Conservation (phyloP, 2,797 vertebrate genomes). For the Premnoplex brunnescens region DNA sequence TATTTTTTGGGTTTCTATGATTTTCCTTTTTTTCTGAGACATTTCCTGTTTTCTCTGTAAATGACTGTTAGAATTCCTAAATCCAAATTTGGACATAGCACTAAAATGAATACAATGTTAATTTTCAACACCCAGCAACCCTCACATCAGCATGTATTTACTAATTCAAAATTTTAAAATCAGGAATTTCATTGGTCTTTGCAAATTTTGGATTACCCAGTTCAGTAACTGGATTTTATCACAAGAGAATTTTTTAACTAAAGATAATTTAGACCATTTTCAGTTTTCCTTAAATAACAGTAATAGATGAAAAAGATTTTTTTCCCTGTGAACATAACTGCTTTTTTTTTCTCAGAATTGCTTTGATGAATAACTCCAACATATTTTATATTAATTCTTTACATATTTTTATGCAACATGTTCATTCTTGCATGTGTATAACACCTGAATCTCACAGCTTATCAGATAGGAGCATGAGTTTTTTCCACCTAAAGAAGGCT, state of each 20-base stretch:
- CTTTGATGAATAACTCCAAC: not conserved
- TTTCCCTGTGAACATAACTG: not conserved
- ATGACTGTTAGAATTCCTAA: not conserved
- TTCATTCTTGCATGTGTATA: not conserved
- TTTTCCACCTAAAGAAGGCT: not conserved
- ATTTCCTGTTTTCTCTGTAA: not conserved
- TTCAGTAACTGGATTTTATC: not conserved
- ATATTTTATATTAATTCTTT: not conserved
- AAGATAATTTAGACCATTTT: not conserved
- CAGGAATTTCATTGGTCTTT: not conserved
- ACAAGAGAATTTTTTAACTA: not conserved
- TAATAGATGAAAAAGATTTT: not conserved
- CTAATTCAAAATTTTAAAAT: not conserved
- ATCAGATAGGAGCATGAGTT: not conserved
- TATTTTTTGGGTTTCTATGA: not conserved
- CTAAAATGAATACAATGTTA: not conserved
- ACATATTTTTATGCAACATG: not conserved
- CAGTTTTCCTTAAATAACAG: not conserved
- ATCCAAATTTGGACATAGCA: not conserved
- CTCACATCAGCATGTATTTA: not conserved
- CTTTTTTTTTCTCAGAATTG: not conserved
- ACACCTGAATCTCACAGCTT: not conserved
- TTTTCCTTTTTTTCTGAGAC: not conserved
- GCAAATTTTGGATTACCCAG: not conserved
- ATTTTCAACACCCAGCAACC: not conserved